A percentile compares a stretch with the other conserved stretches of the same genome.
phyloP scores from a whole-genome alignment of 2,113 vertebrate genomes.

The Mesembrinibis cayennensis region DNA sequence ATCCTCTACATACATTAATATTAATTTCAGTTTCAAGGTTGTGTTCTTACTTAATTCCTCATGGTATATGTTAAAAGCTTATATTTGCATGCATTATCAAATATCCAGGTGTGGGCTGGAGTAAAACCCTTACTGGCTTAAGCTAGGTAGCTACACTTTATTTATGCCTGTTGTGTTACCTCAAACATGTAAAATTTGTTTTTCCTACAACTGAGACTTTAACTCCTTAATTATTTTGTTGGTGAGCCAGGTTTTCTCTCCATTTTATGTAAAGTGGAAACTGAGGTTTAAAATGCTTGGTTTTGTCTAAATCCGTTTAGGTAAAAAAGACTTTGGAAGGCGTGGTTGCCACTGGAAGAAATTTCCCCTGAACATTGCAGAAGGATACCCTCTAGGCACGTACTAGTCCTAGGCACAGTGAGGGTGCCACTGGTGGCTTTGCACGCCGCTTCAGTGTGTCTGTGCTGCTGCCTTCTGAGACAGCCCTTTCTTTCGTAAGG shows the following conservation, averaged over 20 bases:
- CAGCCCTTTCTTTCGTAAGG: background rate
- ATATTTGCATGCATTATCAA: background rate
- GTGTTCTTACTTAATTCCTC: background rate
- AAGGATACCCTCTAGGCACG: background rate
- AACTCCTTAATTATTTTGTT: background rate
- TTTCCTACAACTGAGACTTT: background rate
- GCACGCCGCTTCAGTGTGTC: background rate
- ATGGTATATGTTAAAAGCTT: background rate
- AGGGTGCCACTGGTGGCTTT: background rate
- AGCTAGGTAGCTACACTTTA: background rate
- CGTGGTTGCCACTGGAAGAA: background rate
- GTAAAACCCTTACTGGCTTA: background rate
- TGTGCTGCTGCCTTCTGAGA: background rate
- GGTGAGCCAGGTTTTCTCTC: background rate
- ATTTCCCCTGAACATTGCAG: background rate
- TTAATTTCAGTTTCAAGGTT: background rate
- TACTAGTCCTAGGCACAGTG: background rate
- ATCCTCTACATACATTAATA: background rate
- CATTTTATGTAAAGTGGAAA: background rate
- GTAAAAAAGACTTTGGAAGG: background rate
- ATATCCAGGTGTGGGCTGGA: background rate
- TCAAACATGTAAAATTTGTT: background rate
- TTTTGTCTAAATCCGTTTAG: background rate
- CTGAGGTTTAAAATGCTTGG: background rate
- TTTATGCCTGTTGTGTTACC: background rate